Conservation (phyloP, 92 coral and sea anemone species). For the Zoanthus solanderi region DNA sequence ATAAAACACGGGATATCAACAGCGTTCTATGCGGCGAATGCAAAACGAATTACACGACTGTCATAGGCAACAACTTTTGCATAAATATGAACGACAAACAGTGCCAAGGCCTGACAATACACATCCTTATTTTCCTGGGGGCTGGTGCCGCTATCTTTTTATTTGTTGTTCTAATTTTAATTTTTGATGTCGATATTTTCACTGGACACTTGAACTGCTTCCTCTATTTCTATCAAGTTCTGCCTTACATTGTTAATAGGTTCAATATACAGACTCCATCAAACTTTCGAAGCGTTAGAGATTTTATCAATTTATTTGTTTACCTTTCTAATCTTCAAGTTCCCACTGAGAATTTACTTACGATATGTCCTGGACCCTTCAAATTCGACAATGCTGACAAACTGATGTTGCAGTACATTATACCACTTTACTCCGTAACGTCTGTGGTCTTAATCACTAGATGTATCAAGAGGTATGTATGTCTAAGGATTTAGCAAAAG, state of each 20-base stretch:
- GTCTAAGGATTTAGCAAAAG: too few species aligned
- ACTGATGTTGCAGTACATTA: constrained; percentile 73
- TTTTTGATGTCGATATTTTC: constrained; percentile 20
- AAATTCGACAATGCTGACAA: constrained; percentile 84
- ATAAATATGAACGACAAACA: not conserved
- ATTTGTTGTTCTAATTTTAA: not conserved
- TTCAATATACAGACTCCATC: constrained; percentile 28
- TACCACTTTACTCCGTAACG: constrained; percentile 75
- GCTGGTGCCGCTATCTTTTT: not conserved
- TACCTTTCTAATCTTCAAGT: constrained; percentile 71
- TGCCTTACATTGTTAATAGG: constrained; percentile 58
- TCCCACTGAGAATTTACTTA: constrained; percentile 32
- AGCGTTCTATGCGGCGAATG: constrained; percentile 19
- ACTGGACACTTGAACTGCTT: constrained; percentile 37
- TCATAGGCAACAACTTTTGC: not conserved
- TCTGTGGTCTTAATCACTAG: constrained; percentile 61
- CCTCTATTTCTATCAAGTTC: constrained; percentile 42
- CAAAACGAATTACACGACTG: not conserved
- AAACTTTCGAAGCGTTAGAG: constrained; percentile 25
- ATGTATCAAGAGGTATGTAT: constrained; percentile 52
- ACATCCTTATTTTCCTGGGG: not conserved
- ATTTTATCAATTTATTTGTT: constrained; percentile 67
- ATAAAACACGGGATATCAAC: not conserved
- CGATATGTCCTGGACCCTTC: constrained; percentile 58
- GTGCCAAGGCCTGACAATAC: not conserved